Conservation (phyloP, 2,113 vertebrate species). For the Eclectus roratus region DNA sequence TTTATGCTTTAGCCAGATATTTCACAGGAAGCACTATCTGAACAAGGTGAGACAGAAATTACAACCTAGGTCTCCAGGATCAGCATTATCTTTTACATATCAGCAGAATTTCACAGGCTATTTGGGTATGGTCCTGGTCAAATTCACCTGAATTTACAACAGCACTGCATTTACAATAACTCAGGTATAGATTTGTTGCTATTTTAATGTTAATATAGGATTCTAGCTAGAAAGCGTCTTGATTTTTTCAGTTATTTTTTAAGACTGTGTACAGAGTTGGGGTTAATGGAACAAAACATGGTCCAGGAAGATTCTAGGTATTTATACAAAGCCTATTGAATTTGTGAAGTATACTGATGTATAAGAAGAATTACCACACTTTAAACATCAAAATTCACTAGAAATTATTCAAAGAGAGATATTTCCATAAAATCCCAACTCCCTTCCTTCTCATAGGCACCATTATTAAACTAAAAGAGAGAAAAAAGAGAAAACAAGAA, state of each 20-base stretch:
- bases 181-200: neutral
- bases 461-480: neutral
- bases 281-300: neutral
- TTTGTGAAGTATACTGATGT: neutral
- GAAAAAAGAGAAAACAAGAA: neutral
- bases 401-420: neutral
- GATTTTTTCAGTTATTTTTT: neutral
- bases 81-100: neutral
- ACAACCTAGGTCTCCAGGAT: neutral
- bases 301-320: neutral
- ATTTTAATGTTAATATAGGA: neutral
- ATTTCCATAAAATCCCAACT: neutral
- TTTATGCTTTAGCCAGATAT: neutral
- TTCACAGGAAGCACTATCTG: neutral
- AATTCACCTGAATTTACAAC: neutral
- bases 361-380: neutral
- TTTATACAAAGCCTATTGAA: neutral
- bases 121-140: neutral
- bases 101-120: rapidly evolving
- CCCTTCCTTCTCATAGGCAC: neutral
- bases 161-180: neutral
- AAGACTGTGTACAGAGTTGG: neutral
- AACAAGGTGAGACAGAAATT: neutral
- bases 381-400: neutral
- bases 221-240: neutral